Percentiles rank a stretch among this genome's conserved stretches.
phyloP scores from a whole-genome alignment of 2,888 invertebrate species.

The Ormyrus nitidulus region DNA sequence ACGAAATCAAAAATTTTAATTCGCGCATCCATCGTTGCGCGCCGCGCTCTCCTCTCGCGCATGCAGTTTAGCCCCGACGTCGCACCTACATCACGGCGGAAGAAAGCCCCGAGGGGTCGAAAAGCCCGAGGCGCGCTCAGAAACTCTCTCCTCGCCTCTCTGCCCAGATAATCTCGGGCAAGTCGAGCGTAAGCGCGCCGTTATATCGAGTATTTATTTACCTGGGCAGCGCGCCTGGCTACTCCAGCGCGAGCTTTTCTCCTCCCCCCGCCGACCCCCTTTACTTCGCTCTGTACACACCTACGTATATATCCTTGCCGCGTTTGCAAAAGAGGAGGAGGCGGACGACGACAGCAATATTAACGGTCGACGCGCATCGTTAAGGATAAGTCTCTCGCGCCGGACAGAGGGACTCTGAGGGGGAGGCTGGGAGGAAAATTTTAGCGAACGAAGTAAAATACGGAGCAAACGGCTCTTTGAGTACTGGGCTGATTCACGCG shows the following conservation, averaged over 20 bases:
- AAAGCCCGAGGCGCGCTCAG: conserved; percentile 32
- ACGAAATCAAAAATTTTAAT: no score
- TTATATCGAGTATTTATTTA: conserved; percentile 63
- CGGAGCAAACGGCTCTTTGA: neutral
- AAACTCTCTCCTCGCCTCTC: conserved; percentile 22
- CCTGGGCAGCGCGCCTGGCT: conserved; percentile 55
- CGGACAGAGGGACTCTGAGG: neutral
- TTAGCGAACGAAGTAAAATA: conserved; percentile 35
- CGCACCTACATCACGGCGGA: conserved; percentile 10
- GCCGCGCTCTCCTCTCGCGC: neutral
- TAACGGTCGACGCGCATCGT: conserved; percentile 49
- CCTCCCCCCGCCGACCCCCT: neutral
- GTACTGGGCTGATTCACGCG: no score
- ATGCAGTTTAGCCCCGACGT: neutral
- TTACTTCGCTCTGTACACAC: neutral
- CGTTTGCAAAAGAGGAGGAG: conserved; percentile 6
- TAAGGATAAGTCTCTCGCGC: conserved; percentile 29
- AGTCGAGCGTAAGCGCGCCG: conserved; percentile 62
- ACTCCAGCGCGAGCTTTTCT: conserved; percentile 22
- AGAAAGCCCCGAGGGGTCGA: conserved; percentile 27
- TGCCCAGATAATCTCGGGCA: conserved; percentile 59
- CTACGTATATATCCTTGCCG: conserved; percentile 2
- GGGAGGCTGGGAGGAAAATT: neutral
- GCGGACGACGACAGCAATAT: conserved; percentile 25
- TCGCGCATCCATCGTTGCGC: neutral